Base-by-base conservation (phyloP, 2,888 invertebrate species). In the Nymphalis c-album region DNA sequence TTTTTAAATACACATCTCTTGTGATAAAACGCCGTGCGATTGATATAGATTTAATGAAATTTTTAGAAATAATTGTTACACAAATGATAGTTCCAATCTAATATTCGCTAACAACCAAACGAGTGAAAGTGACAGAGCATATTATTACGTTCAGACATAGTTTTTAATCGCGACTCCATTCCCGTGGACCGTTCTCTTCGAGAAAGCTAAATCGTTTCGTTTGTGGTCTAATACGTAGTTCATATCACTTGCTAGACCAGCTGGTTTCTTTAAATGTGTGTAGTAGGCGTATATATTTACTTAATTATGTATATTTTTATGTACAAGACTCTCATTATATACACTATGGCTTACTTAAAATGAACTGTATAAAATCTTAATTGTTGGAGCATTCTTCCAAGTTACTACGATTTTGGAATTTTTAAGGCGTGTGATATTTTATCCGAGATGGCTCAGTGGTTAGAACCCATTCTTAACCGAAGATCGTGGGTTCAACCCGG, bases 121-220 rank as follows among this genome's bases (percentile, higher is more conserved):
- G 57, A 57, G 57, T 57, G 57, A 57, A 57, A 57, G 57, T 57
- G 57, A 57, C 57, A 57, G 57, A 40, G 18, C 40, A 57, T 31
- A 55, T 55, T 55, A 55, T 57, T 57, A 57, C 18, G 40, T n/a
- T 40, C 35, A 40, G 18, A 40, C 57, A 40, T 57, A 57, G 40
- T 57, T 57, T 57, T 18, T 40, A 18, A 35, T 57, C 40, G 57
- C 18, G 57, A 18, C 57, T 57, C 10, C n/a, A 57, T 40, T 57
- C 57, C 18, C 18, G 17, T 13, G 17, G 2, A 55, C 31, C 53
- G 53, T 31, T 55, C 53, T 55, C 53, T 55, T 55, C 31, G 57
- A 57, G 57, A 57, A 57, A 57, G 57, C 18, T 40, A 57, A 55
- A 55, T 55, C 8, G 55, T 31, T 17, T 31, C 26, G 31, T 31